Conservation (phyloP, 2,888 invertebrate species). For the Alloscopus bannaensis region DNA sequence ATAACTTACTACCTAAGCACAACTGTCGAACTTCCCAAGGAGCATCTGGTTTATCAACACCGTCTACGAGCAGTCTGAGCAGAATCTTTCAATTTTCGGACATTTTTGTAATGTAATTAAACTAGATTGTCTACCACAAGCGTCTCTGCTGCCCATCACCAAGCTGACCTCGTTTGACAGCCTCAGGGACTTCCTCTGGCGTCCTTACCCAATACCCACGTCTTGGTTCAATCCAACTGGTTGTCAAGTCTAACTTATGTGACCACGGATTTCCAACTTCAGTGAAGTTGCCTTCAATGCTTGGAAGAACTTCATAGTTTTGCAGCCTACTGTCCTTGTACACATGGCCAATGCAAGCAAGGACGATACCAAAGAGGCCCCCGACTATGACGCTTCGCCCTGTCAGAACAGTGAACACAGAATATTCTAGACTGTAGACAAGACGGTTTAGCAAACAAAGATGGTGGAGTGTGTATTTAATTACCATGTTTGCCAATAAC, state of each 20-base stretch:
- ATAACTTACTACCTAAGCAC: too few relatives aligned
- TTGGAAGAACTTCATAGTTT: conserved; percentile 37
- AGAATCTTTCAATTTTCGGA: not conserved
- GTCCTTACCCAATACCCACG: conserved; percentile 66
- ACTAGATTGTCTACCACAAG: conserved; percentile 25
- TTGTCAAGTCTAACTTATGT: conserved; percentile 60
- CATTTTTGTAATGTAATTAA: not conserved
- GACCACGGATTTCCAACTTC: conserved; percentile 45
- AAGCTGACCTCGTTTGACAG: conserved; percentile 40
- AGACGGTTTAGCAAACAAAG: conserved; percentile 3
- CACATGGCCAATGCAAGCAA: conserved; percentile 36
- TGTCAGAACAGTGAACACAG: conserved; percentile 29
- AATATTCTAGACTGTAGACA: too few relatives aligned
- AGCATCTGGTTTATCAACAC: too few relatives aligned
- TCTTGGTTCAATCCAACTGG: not conserved
- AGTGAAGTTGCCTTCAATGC: not conserved
- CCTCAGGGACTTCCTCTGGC: conserved; percentile 43
- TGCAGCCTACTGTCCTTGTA: conserved; percentile 57
- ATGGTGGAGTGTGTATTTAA: not conserved
- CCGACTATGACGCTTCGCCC: conserved; percentile 42
- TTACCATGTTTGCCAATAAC: conserved; percentile 64
- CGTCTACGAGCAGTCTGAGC: too few relatives aligned
- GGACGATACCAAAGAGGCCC: conserved; percentile 11
- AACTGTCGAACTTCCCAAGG: too few relatives aligned
- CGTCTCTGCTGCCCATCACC: conserved; percentile 25